Evolutionary conservation across 23 tunicate species (phyloP).

Genomic region (Corella eumyota): DNA sequence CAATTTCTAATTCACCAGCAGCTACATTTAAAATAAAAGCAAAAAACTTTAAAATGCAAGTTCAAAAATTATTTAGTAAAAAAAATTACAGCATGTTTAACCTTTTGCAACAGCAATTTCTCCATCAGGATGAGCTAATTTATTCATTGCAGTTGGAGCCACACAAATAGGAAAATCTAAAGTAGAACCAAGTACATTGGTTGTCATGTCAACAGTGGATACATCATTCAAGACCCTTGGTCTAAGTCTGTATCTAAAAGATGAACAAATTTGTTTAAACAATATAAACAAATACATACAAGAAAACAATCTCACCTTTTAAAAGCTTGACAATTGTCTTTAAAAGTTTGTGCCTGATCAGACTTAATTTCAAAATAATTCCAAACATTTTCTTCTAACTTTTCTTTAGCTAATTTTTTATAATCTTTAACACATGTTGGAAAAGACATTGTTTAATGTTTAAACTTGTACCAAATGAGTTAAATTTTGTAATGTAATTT

Average conservation of each 20-base stretch:
- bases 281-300: not conserved
- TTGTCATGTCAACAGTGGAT: conserved; percentile 23
- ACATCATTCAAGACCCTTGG: conserved; percentile 49
- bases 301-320: conserved; percentile 4
- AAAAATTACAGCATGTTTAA: too few relatives aligned
- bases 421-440: conserved; percentile 13
- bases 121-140: conserved; percentile 19
- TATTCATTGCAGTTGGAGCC: conserved; percentile 37
- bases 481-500: too few relatives aligned
- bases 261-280: too few relatives aligned
- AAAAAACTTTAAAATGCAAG: too few relatives aligned
- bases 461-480: too few relatives aligned
- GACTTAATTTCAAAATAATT: conserved; percentile 12
- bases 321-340: conserved; percentile 24
- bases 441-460: too few relatives aligned
- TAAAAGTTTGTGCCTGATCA: conserved; percentile 18
- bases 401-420: conserved; percentile 15
- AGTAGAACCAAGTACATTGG: conserved; percentile 16
- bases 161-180: conserved; percentile 32
- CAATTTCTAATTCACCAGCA: conserved; percentile 23
- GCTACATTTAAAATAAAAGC: conserved; percentile 18
- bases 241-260: conserved; percentile 41
- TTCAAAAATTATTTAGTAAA: too few relatives aligned
- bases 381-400: conserved; percentile 2
- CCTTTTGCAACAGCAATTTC: conserved; percentile 36